Evolutionary conservation across 2,888 invertebrate genomes (phyloP).

Genomic region (Melipona beecheii): DNA sequence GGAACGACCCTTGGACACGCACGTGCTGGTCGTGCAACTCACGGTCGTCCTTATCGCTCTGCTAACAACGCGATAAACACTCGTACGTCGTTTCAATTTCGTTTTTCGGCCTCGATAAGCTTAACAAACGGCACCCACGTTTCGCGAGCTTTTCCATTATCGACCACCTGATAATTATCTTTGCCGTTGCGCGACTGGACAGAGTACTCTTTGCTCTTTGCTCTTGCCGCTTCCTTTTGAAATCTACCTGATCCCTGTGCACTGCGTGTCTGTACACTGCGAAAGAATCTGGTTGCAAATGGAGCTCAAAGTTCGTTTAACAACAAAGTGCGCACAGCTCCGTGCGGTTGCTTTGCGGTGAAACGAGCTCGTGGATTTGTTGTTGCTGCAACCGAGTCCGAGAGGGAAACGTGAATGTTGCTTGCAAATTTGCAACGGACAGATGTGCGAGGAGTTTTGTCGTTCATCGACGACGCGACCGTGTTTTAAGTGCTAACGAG

Average conservation of each 20-base stretch:
- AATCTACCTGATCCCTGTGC: neutral
- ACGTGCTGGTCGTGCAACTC: constrained; percentile 20
- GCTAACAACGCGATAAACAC: constrained; percentile 49
- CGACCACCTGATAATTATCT: constrained; percentile 28
- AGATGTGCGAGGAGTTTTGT: constrained; percentile 17
- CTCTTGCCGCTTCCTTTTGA: neutral
- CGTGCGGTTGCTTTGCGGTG: constrained; percentile 11
- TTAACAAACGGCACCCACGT: constrained; percentile 48
- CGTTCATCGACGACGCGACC: neutral
- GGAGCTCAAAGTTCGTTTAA: constrained; percentile 31
- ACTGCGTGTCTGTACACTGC: no score
- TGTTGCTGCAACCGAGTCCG: neutral
- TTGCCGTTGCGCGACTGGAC: neutral
- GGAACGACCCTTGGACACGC: constrained; percentile 56
- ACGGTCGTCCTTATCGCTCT: constrained; percentile 38
- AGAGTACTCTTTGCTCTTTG: neutral
- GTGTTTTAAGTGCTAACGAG: neutral
- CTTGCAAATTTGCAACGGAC: neutral
- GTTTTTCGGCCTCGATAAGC: constrained; percentile 52
- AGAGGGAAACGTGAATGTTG: neutral
- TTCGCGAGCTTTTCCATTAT: neutral
- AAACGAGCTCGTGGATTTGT: constrained; percentile 1
- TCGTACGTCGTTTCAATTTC: constrained; percentile 50
- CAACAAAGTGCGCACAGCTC: constrained; percentile 33
- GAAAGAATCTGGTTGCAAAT: neutral